These are phyloP conservation scores for Drosophila basisetae DNA, from an alignment of 2,888 invertebrate genomes.

Conservation along the genomic window DNA sequence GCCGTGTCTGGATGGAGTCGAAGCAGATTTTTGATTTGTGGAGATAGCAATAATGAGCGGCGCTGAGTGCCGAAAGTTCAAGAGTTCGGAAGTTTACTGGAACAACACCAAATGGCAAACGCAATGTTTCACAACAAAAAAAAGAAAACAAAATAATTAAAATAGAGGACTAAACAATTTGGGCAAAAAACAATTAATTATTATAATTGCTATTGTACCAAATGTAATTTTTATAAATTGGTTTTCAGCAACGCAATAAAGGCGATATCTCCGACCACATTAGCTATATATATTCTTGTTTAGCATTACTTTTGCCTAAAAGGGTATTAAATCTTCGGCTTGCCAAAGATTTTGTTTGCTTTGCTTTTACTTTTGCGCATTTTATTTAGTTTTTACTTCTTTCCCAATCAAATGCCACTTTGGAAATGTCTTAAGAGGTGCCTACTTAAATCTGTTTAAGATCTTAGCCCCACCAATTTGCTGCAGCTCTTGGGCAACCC, in stretches of 20 bases:
- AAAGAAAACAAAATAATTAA: not conserved
- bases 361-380: not conserved
- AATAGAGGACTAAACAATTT: not conserved
- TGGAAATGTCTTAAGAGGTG: not conserved
- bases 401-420: not conserved
- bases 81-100: conserved; percentile 56
- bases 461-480: conserved; percentile 1
- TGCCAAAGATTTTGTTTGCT: not conserved
- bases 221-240: not conserved
- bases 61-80: conserved; percentile 42
- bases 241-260: not conserved
- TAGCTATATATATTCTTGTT: not conserved
- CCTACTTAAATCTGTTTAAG: conserved; percentile 4
- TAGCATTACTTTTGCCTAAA: not conserved
- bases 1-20: conserved; percentile 24
- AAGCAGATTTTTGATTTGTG: conserved; percentile 49
- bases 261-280: too few species aligned
- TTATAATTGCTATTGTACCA: not conserved
- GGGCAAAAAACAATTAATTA: not conserved
- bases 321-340: not conserved
- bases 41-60: conserved; percentile 10
- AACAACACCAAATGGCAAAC: conserved; percentile 33
- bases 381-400: not conserved
- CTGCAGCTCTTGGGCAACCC: conserved; percentile 42
- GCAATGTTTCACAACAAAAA: not conserved